Evolutionary conservation across 2,888 invertebrate genomes (phyloP).

Genomic region (Sphecodes monilicornis): DNA sequence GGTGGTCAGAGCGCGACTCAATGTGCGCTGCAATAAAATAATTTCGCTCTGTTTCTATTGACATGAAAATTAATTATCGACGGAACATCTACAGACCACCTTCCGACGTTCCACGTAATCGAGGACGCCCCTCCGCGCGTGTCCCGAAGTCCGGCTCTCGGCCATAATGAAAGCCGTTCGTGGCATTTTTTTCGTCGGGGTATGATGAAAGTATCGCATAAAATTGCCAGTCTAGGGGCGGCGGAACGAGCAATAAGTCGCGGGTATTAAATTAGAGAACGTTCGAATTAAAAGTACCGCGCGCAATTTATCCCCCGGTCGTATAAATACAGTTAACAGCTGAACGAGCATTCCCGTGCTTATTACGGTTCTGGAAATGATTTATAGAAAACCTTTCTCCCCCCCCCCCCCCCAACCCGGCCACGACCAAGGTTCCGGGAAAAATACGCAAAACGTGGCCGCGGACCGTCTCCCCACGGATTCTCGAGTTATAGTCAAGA

Average conservation of each 20-base stretch:
- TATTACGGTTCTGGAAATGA: constrained; percentile 64
- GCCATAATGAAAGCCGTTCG: neutral
- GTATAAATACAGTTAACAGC: constrained; percentile 71
- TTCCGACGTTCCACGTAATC: neutral
- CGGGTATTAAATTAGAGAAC: constrained; percentile 71
- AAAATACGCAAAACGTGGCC: constrained; percentile 48
- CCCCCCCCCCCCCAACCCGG: too few relatives aligned
- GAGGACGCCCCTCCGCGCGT: neutral
- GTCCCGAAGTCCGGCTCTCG: neutral
- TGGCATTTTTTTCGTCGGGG: neutral
- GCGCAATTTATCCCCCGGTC: constrained; percentile 43
- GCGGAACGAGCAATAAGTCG: constrained; percentile 36
- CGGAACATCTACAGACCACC: neutral
- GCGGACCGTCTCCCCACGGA: constrained; percentile 32
- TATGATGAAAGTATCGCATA: neutral
- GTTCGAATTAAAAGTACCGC: constrained; percentile 72
- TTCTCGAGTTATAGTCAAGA: constrained; percentile 45
- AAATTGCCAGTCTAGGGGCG: neutral
- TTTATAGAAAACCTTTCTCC: constrained; percentile 64
- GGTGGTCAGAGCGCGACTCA: too few relatives aligned
- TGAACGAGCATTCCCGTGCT: constrained; percentile 70
- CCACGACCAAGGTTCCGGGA: neutral
- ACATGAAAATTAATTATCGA: too few relatives aligned
- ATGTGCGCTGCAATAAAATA: too few relatives aligned
- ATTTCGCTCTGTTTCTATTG: too few relatives aligned